Base-by-base conservation (phyloP, 2,113 vertebrate genomes). In the Alosa alosa region DNA sequence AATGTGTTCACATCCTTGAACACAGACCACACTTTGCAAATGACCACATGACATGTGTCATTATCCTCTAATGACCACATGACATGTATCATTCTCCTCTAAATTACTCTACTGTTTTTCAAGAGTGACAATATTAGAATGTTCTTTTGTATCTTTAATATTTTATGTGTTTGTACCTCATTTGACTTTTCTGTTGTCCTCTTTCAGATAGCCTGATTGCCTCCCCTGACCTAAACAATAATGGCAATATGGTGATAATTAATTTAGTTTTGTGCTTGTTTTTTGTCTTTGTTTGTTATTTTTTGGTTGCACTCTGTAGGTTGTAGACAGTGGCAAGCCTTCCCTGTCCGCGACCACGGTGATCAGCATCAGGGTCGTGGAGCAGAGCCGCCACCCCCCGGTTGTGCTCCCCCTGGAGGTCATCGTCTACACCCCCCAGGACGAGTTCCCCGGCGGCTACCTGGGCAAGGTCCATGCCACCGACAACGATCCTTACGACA, bases 401-500 rank as follows among this genome's bases (percentile, higher is more conserved):
- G 95, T 95, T 5, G 96, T 97, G 84, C 89, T 96, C 72, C 96
- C 96, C 0, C 92, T 96, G 6, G 96, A 97, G 90, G 95, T 97
- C 84, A 96, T 96, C 88, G 95, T 97, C 84, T 94, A 95, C n/a
- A 85, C 93, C 46, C 94, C 92, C 57, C 96, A 94, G 83, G 96
- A 96, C 81, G 96, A 96, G 52, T 96, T 96, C 89, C 89, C 94
- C 0, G 96, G 96, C 3, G 96, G 96, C 0, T 95, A 95, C 88
- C 96, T 97, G 81, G 96, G 96, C 55, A 97, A 96, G 92, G 90
- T 97, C 47, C 96, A 96, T 0, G 96, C 96, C 6, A 97, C 96
- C 0, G 96, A 97, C 90, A 96, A 96, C 86, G 96, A 97, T 15
- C 93, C 96, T 86, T 97, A 97, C 72, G 96, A 97, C 87, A 96